Evolutionary conservation across 1,140 invertebrate genomes (phyloP), one percentile per base, ranked within the genome.

Genomic region (Lethrus apterus): DNA sequence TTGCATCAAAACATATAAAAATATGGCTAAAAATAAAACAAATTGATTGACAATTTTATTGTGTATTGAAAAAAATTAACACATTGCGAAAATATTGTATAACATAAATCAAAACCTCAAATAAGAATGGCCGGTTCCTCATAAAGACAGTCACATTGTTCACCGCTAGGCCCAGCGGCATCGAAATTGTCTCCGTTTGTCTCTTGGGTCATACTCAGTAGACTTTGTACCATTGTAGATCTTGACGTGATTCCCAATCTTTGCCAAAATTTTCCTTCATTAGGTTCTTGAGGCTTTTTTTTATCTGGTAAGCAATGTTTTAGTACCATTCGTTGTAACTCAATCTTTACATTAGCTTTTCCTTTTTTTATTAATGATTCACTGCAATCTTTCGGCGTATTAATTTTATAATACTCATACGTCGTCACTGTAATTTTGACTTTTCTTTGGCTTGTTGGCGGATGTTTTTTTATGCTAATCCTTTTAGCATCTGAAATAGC

Each of bases 401-500:
- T 42, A 18, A 48, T 49, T 13, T 42, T 10, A 31, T 48, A 48
- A 49, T 23, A 40, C 40, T 44, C 29, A 45, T 18, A 35, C 33
- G 33, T 31, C 11, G 4, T 49, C 36, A 44, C 26, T 26, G 17
- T 48, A 47, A n/a, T 34, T 46, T 48, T 21, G 21, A 13, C 32
- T 18, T 46, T 31, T 41, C 36, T 46, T 23, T 32, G 32, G n/a
- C n/a, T n/a, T n/a, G n/a, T n/a, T n/a, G n/a, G n/a, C 18, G 19
- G 29, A 45, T 44, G 19, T 49, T 48, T 52, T 38, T 52, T 36
- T 23, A 34, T 15, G 13, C 29, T 29, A 40, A 49, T 52, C 29
- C 23, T 50, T 46, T 46, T 53, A 14, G 23, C 32, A 19, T 53
- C 47, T 3, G 47, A 50, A 42, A 50, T 53, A 24, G 26, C 30